A percentile compares a stretch with the other conserved stretches of the same genome.
Evolutionary conservation across 1,140 invertebrate species (phyloP).

Genomic region (Gryon sp.): DNA sequence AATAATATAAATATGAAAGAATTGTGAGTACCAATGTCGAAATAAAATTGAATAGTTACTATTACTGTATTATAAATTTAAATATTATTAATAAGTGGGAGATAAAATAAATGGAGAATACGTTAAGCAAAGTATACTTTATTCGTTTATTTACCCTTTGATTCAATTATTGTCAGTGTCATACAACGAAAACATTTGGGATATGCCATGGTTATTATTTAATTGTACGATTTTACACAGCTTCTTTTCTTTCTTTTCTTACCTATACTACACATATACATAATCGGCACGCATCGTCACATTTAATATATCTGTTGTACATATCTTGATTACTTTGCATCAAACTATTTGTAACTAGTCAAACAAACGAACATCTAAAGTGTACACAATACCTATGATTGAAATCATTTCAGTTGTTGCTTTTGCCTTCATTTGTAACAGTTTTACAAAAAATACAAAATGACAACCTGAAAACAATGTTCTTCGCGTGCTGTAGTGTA

Average conservation of each 20-base stretch:
- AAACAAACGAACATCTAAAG: slow-evolving; percentile 20
- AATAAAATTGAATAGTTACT: slow-evolving; percentile 74
- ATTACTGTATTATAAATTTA: slow-evolving; percentile 78
- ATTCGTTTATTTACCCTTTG: slow-evolving; percentile 38
- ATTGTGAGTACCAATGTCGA: slow-evolving; percentile 69
- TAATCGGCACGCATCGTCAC: slow-evolving; percentile 39
- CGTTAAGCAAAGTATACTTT: slow-evolving; percentile 50
- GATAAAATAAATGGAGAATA: slow-evolving; percentile 75
- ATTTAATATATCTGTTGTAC: neutral
- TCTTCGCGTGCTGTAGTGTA: no score
- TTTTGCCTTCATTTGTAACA: no score
- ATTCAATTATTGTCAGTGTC: slow-evolving; percentile 48
- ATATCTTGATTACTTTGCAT: neutral
- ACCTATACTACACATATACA: neutral
- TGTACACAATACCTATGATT: no score
- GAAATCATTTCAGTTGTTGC: no score
- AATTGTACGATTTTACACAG: neutral
- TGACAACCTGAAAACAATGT: neutral
- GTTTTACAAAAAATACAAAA: neutral
- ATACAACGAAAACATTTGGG: slow-evolving; percentile 1
- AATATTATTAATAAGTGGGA: slow-evolving; percentile 76
- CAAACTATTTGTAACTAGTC: slow-evolving; percentile 12
- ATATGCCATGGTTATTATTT: slow-evolving; percentile 20
- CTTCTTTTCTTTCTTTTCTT: neutral
- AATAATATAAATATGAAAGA: slow-evolving; percentile 75